Evolutionary conservation across 2,797 vertebrate genomes (phyloP).

Genomic region (Enteromius treurensis): DNA sequence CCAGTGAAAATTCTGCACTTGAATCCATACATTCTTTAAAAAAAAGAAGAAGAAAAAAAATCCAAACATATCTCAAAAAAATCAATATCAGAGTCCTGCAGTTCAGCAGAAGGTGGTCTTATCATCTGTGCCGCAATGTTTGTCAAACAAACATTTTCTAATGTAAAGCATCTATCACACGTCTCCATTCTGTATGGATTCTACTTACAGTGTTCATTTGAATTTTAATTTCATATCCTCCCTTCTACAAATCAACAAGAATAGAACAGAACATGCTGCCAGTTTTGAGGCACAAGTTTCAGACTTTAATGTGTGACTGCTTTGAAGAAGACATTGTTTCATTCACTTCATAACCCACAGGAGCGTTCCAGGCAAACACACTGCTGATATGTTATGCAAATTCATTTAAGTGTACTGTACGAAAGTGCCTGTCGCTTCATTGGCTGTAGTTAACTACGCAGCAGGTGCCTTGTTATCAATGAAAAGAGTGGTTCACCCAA

Average conservation of each 20-base stretch:
- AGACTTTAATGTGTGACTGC: conserved; percentile 26
- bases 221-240: background rate
- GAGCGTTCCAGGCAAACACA: conserved; percentile 37
- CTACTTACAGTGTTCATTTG: background rate
- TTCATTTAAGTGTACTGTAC: conserved; percentile 13
- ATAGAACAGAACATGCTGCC: background rate
- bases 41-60: background rate
- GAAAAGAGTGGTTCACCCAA: background rate
- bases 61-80: background rate
- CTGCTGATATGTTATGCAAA: conserved; percentile 35
- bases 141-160: conserved; percentile 2
- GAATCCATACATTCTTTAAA: background rate
- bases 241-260: background rate
- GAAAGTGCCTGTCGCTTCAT: conserved; percentile 18
- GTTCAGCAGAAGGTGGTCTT: background rate
- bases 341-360: conserved; percentile 16
- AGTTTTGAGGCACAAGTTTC: background rate
- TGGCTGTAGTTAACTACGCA: conserved; percentile 19
- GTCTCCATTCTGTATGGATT: background rate
- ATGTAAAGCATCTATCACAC: background rate
- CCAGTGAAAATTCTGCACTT: background rate
- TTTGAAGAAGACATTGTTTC: conserved; percentile 50
- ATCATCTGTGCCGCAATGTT: background rate
- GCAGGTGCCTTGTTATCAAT: conserved; percentile 10
- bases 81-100: background rate